Base-by-base conservation (phyloP, 2,888 invertebrate species). In the Andrena trimmerana region DNA sequence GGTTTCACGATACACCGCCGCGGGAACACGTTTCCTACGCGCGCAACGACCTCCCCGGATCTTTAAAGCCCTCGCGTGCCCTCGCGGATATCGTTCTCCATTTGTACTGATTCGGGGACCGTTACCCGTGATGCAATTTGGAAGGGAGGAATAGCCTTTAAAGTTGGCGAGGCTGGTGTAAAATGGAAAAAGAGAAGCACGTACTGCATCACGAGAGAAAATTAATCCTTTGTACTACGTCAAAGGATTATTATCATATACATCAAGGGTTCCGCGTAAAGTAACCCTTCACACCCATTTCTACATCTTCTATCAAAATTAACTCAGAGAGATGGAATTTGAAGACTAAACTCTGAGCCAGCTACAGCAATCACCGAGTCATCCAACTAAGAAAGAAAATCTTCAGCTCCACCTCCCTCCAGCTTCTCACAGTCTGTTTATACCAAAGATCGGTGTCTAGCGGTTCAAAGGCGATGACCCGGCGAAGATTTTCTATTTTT, bases 401-500 rank as follows among this genome's bases (percentile, higher is more conserved):
- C 54, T 57, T 4, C 4, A 24, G 10, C 54, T 20, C 54, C 54
- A 20, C 54, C 8, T 24, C 24, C 3, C 10, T 54, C 20, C 54
- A 10, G 10, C 24, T 57, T 57, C 24, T 27, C 57, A 42, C 42
- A 57, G 57, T 13, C 57, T 24, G 57, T 57, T 57, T 57, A 57
- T 57, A 10, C 48, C 27, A 16, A 57, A 3, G 36, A 16, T 62
- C 52, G 10, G 59, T 31, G 62, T 54, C 52, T 10, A 50, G 20
- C 62, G 24, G 71, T 60, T 69, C 70, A 59, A 33, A 70, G 69
- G 50, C 70, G 67, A 70, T 54, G 74, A 80, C 66, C 67, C 31
- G 33, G 8, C 29, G 31, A 69, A 31, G 13, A 63, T 50, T 79
- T 59, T 48, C 63, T 67, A 69, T 73, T 73, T 69, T 79, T 33